Base-by-base conservation (phyloP, 1,140 invertebrate genomes). In the Zophobas morio region DNA sequence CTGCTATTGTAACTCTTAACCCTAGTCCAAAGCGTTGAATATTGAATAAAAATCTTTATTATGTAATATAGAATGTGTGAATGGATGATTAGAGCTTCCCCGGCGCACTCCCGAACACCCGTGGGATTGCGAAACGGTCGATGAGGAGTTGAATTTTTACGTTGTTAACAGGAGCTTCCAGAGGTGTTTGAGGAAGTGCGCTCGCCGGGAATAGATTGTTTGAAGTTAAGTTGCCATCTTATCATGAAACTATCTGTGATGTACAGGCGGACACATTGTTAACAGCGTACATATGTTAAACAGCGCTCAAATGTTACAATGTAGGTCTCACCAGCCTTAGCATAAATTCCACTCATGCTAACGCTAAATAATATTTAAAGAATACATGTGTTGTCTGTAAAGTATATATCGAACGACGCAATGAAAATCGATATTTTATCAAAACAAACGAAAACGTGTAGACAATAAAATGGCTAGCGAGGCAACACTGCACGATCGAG, bases 201-300 rank as follows among this genome's bases (percentile, higher is more conserved):
- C 49, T 8, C 72, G 6, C 2, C 46, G 51, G 42, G 34, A 42
- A 40, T 72, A 72, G 70, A 34, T 71, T 70, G 66, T 54, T 60
- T 60, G 57, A 74, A 36, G 57, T 78, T 81, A 83, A 84, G 81
- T 76, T 79, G 72, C 77, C 77, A 79, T 78, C 74, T 78, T 71
- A 80, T 80, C 77, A 82, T 71, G 54, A 70, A 80, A 79, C 76
- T 84, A 84, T 82, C 83, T 84, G 83, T 84, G 83, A 84, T 84
- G 78, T 78, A 81, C 70, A 80, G 57, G 66, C 78, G 78, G 81
- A 79, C 81, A 80, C 82, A 83, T 82, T 82, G 78, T 80, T 81
- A 82, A 82, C 80, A 83, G 83, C 83, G 82, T 84, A 84, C 83
- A 84, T 83, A 83, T 84, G 82, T 84, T 83, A 83, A 83, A 84